A percentile compares a stretch with the other conserved stretches of the same genome.
These are phyloP conservation scores for Amiota mariae DNA, from an alignment of 2,888 invertebrate species.

Conservation along the genomic window DNA sequence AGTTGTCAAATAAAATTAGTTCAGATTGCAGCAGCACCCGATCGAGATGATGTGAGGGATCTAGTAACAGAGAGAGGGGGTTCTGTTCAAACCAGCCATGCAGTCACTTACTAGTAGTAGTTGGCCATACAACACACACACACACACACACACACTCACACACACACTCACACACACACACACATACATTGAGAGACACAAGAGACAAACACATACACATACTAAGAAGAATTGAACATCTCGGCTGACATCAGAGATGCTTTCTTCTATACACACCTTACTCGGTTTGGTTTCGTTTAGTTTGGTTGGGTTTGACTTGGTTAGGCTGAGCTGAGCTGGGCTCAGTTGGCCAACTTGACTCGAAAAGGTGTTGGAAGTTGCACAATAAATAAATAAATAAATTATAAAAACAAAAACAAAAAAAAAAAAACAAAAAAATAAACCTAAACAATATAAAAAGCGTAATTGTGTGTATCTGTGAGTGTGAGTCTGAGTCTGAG, in stretches of 20 bases:
- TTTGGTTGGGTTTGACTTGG: slow-evolving; percentile 1
- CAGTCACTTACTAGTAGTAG: slow-evolving; percentile 22
- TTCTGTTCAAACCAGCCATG: neutral
- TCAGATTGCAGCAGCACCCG: slow-evolving; percentile 49
- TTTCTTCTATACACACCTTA: neutral
- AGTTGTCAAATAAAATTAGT: slow-evolving; percentile 72
- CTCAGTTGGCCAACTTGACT: slow-evolving; percentile 65
- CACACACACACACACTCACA: slow-evolving; percentile 22
- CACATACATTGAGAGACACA: no score
- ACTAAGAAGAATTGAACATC: slow-evolving; percentile 19
- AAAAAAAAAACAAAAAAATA: no score
- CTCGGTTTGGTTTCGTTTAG: slow-evolving; percentile 21
- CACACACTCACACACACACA: slow-evolving; percentile 21
- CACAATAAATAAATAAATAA: slow-evolving; percentile 72
- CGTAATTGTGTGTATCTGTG: neutral
- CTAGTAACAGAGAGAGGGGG: neutral
- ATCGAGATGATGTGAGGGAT: neutral
- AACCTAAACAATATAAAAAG: slow-evolving; percentile 47
- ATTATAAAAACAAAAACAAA: slow-evolving; percentile 64
- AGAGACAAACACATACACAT: no score
- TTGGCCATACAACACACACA: slow-evolving; percentile 28
- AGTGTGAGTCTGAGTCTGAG: no score
- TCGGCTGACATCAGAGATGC: slow-evolving; percentile 15
- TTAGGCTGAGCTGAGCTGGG: neutral
- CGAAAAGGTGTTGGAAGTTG: slow-evolving; percentile 72